These are phyloP conservation scores for Mesorhabditis sp. DNA, from an alignment of 2,888 invertebrate species.

Conservation along the genomic window DNA sequence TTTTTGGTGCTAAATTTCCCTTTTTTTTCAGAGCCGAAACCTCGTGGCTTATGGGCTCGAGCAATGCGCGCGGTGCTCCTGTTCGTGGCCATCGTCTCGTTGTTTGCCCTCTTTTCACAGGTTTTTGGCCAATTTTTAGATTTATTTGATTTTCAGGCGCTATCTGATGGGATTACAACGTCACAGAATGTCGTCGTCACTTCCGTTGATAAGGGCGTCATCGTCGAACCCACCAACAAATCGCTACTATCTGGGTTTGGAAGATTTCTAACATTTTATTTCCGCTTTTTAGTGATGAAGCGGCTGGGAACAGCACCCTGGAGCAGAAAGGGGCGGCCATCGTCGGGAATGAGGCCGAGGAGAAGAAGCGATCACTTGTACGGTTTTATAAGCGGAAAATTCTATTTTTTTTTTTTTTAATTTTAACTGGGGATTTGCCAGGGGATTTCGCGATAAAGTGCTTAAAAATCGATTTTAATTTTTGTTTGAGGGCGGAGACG, in stretches of 20 bases:
- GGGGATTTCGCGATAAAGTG: too few species aligned
- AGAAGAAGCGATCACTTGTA: slow-evolving; percentile 36
- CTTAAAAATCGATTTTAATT: slow-evolving; percentile 8
- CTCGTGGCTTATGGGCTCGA: background rate
- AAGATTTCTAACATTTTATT: background rate
- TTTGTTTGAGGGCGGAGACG: background rate
- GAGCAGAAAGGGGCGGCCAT: slow-evolving; percentile 38
- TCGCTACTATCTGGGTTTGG: background rate
- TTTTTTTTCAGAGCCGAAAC: too few species aligned
- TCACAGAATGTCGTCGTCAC: too few species aligned
- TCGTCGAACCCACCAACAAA: too few species aligned
- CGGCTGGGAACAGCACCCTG: slow-evolving; percentile 17
- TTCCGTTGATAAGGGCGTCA: too few species aligned
- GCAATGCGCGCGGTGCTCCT: background rate
- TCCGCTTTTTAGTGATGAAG: background rate
- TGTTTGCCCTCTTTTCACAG: slow-evolving; percentile 3
- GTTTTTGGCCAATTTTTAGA: background rate
- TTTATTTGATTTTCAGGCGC: background rate
- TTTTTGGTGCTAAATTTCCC: too few species aligned
- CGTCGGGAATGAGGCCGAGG: slow-evolving; percentile 37
- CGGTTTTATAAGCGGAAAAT: background rate
- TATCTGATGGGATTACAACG: background rate
- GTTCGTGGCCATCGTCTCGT: background rate
- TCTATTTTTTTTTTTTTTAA: too few species aligned
- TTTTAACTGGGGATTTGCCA: too few species aligned